Evolutionary conservation across 2,888 invertebrate genomes (phyloP), one percentile per base, ranked within the genome.

Genomic region (Agrilus biguttatus): DNA sequence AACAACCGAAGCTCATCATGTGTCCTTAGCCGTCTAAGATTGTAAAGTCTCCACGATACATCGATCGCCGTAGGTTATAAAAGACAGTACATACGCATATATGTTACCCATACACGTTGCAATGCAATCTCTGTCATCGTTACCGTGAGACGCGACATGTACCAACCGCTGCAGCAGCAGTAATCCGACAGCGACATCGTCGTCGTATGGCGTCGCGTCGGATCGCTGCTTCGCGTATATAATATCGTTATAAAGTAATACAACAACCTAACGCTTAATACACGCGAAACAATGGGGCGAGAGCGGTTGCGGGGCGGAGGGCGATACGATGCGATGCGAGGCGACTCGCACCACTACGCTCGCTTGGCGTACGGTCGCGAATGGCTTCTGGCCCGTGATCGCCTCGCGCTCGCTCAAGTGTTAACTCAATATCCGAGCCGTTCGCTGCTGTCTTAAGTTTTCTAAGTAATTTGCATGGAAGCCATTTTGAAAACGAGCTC

Each of bases 391-490:
- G 47, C 50, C 47, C 49, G 42, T 47, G 42, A 46, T 46, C 44
- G 41, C 33, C 40, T 45, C 41, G 43, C 43, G 43, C 41, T 28
- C 32, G 36, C 45, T 51, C 48, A 54, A 59, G 59, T 59, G 62
- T 60, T 63, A 63, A 63, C 62, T 64, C 63, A 64, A 63, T 63
- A 64, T 64, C 60, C 63, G 60, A 60, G 61, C 10, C 28, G 28
- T 28, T 28, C 28, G 28, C 28, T 28, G 28, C 58, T 62, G 63
- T 64, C 64, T 63, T 65, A 65, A 65, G 65, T 65, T 65, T 65
- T 65, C 63, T 63, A 60, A 61, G 61, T 63, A 65, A 65, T 64
- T 65, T 64, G 61, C 65, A 64, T 64, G 62, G 65, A 61, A 61
- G 65, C 64, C 65, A 65, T 65, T 65, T 65, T 65, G 65, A 63